Conservation (phyloP, 1,140 invertebrate species). For the Pemphigus obesinymphae region DNA sequence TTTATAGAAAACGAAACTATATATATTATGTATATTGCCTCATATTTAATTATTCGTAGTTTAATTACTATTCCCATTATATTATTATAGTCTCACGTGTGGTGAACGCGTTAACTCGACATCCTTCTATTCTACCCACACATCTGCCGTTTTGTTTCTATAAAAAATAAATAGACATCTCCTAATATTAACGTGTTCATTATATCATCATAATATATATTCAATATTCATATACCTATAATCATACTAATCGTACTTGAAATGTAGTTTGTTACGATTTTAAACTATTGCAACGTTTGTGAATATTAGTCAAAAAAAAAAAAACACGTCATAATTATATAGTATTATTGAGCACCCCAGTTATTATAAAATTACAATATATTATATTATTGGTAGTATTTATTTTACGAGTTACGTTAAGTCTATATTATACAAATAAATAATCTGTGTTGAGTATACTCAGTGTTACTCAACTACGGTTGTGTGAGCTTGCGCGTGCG, state of each 20-base stretch:
- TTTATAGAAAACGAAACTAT: not conserved
- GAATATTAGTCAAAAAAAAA: too few species aligned
- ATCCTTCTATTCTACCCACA: not conserved
- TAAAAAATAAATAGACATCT: not conserved
- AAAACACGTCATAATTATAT: too few species aligned
- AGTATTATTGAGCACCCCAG: too few species aligned
- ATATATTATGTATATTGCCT: not conserved
- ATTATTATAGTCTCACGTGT: not conserved
- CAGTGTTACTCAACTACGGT: too few species aligned
- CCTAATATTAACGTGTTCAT: not conserved
- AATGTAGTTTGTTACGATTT: not conserved
- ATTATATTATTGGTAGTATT: too few species aligned
- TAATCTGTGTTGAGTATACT: too few species aligned
- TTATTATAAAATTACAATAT: too few species aligned
- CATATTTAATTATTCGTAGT: constrained; percentile 6
- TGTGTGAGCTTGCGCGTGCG: too few species aligned
- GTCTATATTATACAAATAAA: too few species aligned
- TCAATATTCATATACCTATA: not conserved
- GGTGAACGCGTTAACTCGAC: not conserved
- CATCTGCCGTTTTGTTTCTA: not conserved
- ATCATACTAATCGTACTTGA: not conserved
- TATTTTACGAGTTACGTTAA: too few species aligned
- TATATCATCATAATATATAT: too few species aligned
- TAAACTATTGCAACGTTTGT: not conserved
- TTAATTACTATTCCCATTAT: too few species aligned